phyloP scores from a whole-genome alignment of 1,140 invertebrate genomes.

The Neoseiulus cucumeris region DNA sequence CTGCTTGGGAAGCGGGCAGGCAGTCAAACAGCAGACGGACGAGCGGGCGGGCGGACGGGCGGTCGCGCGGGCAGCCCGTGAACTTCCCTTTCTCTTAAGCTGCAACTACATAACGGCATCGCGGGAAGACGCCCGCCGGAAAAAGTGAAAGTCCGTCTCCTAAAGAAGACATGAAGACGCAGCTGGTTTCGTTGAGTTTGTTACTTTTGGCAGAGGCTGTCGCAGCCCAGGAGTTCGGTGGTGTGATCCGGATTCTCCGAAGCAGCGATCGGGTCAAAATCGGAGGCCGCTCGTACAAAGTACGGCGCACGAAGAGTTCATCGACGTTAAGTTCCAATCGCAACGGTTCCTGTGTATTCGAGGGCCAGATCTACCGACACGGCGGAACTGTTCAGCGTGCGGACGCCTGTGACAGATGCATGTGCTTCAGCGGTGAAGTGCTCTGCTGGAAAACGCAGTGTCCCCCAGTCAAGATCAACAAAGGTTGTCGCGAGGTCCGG shows the following conservation, averaged over 20 bases:
- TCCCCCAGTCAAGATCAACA: neutral
- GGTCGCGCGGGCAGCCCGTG: too few relatives aligned
- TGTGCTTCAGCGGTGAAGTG: slow-evolving; percentile 1
- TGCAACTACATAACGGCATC: slow-evolving; percentile 10
- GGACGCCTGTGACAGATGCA: slow-evolving; percentile 2
- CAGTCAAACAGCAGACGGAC: too few relatives aligned
- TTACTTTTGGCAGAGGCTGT: neutral
- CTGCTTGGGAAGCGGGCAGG: too few relatives aligned
- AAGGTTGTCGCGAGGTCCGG: neutral
- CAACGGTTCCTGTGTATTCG: neutral
- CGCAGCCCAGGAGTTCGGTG: neutral
- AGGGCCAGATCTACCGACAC: neutral
- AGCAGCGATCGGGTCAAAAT: neutral
- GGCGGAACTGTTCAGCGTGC: neutral
- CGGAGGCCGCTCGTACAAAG: slow-evolving; percentile 6
- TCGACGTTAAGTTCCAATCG: neutral
- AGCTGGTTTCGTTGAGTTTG: neutral
- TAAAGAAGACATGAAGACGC: neutral
- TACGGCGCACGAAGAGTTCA: neutral
- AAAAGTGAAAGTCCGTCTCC: slow-evolving; percentile 8
- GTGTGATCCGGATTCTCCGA: neutral
- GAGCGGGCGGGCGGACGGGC: too few relatives aligned
- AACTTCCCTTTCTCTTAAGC: neutral
- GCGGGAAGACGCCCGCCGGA: neutral
- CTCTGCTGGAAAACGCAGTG: slow-evolving; percentile 1